Evolutionary conservation across 2,113 vertebrate species (phyloP), one percentile per base, ranked within the genome.

Genomic region (Pogonocichla stellata): DNA sequence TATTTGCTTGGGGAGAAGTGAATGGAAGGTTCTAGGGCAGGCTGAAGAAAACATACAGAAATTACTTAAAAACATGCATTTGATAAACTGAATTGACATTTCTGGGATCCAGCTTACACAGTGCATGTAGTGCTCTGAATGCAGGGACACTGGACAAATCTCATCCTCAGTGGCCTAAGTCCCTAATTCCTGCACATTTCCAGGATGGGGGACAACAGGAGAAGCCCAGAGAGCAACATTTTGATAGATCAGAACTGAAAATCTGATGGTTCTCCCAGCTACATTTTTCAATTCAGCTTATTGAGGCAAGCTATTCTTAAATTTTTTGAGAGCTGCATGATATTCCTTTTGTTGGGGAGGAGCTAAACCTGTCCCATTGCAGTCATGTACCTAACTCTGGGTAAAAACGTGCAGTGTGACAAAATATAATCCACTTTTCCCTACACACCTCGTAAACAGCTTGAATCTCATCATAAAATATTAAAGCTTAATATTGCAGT

Each of bases 401-500:
- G 50, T 40, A 43, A 81, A 92, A 93, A 65, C 28, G 10, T 77
- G 86, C 47, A 57, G 33, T 72, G 69, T 91, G 91, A 93, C 82
- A 91, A 94, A 95, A 93, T 40, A 47, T 28, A 79, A 81, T 85
- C 88, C 79, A 84, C 50, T 82, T 70, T 91, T 83, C 77, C 45
- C 51, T 56, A 62, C 60, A 45, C 23, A 70, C n/a, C 90, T 88
- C 2, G 9, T 94, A 96, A 94, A 95, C 91, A 93, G 88, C 86
- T 94, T 80, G 83, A 89, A 67, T 86, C 57, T 92, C 70, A 87
- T 90, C 56, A 95, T 95, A 70, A 96, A 94, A 96, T 93, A 97
- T 94, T 96, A 90, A 96, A 96, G 83, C 24, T 90, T 94, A 94
- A 97, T 80, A 94, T 72, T 95, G 94, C 74, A 87, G 80, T 81